Evolutionary conservation across 2,888 invertebrate genomes (phyloP).

Genomic region (Branchinecta sandiegonensis): DNA sequence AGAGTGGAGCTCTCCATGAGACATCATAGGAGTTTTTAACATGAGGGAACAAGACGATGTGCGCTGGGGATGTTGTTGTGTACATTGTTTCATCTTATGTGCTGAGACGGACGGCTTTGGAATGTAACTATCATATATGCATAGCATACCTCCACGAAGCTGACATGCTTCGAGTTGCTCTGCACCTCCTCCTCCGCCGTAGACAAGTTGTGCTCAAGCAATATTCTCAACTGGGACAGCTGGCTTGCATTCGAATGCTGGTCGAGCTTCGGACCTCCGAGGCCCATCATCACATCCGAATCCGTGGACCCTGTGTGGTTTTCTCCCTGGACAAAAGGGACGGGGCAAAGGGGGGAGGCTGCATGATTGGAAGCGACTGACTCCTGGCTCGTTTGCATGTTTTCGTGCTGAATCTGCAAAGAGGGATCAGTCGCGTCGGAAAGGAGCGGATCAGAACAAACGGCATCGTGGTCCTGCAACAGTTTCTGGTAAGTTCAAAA

Average conservation of each 20-base stretch:
- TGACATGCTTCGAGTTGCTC: conserved; percentile 14
- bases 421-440: conserved; percentile 18
- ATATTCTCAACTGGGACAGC: conserved; percentile 54
- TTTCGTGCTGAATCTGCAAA: conserved; percentile 19
- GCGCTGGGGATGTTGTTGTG: too few species aligned
- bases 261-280: conserved; percentile 19
- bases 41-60: too few species aligned
- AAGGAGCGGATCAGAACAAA: conserved; percentile 1
- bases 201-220: conserved; percentile 51
- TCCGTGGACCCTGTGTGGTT: not conserved
- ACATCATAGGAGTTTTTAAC: too few species aligned
- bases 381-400: not conserved
- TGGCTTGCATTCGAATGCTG: conserved; percentile 41
- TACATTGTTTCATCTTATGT: too few species aligned
- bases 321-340: not conserved
- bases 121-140: too few species aligned
- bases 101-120: too few species aligned
- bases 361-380: not conserved
- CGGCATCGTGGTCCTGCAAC: not conserved
- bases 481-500: too few species aligned
- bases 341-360: conserved; percentile 9
- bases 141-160: not conserved
- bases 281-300: conserved; percentile 20
- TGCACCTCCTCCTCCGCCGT: conserved; percentile 29
- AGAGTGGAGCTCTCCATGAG: too few species aligned